Evolutionary conservation across 2,797 vertebrate species (phyloP).

Genomic region (Cynopterus sphinx): DNA sequence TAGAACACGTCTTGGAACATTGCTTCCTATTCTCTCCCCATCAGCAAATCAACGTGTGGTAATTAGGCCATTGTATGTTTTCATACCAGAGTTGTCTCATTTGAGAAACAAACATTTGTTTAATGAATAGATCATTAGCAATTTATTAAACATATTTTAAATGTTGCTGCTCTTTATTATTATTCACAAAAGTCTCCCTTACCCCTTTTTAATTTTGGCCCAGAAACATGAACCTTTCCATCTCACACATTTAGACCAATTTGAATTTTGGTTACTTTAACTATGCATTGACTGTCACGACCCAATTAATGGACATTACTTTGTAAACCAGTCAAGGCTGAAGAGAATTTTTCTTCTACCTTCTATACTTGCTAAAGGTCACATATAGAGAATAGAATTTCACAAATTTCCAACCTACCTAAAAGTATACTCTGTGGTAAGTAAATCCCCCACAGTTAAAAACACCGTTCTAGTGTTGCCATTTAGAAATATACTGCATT

Average conservation of each 20-base stretch:
- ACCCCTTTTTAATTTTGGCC: not conserved
- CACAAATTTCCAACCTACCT: not conserved
- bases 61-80: not conserved
- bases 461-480: slow-evolving; percentile 16
- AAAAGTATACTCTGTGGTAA: slow-evolving; percentile 20
- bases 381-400: slow-evolving; percentile 60
- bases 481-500: slow-evolving; percentile 63
- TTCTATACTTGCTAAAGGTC: slow-evolving; percentile 57
- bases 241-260: not conserved
- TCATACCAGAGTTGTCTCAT: not conserved
- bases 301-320: slow-evolving; percentile 5
- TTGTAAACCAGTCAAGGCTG: not conserved
- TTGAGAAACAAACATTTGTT: not conserved
- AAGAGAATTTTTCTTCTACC: slow-evolving; percentile 1
- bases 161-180: not conserved
- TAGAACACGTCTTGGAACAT: not conserved
- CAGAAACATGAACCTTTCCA: not conserved
- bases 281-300: not conserved
- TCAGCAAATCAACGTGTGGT: not conserved
- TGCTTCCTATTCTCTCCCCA: not conserved
- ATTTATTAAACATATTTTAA: not conserved
- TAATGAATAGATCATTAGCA: not conserved
- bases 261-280: not conserved
- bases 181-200: not conserved
- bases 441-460: slow-evolving; percentile 41